Evolutionary conservation across 2,113 vertebrate genomes (phyloP), one percentile per base, ranked within the genome.

Genomic region (Heterotis niloticus): DNA sequence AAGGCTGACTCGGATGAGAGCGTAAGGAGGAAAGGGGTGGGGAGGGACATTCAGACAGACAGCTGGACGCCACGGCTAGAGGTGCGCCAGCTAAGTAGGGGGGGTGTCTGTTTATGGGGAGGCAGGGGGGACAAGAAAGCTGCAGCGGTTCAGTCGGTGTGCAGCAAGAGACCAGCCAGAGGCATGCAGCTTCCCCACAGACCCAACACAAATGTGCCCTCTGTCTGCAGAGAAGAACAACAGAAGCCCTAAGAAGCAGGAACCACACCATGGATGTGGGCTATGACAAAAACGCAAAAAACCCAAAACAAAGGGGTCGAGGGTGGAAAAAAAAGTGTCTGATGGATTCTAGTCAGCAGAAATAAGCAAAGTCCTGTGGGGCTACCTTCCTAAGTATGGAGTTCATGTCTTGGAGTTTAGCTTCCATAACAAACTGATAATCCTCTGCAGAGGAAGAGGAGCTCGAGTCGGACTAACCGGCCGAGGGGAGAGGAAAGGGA

Each of bases 311-410:
- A 77, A 64, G 5, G 24, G 29, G 67, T 9, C 57, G 51, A 23
- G n/a, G 23, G 20, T 44, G 70, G 71, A 44, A 74, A 59, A 10
- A 2, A 62, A 62, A 20, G 57, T 14, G 28, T 75, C 62, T 64
- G 34, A 76, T 76, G 75, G n/a, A 65, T 24, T 64, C 29, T 76
- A 76, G n/a, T 76, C 88, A 94, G 93, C 91, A 89, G 93, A 93
- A 94, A 92, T 91, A 95, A 93, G 93, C 92, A 93, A 94, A 90
- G 91, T 92, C 93, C 94, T 93, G 91, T 91, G 94, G 91, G 93
- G 94, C 95, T 96, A 98, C 95, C 95, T 97, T 98, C 95, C 95
- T 98, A 95, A 95, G 94, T 93, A 96, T 96, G 95, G 94, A 94
- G 94, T 92, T 97, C 95, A 95, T 95, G 94, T 98, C 96, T 95